phyloP scores from a whole-genome alignment of 2,797 vertebrate genomes.

The Psittacula derbiana region DNA sequence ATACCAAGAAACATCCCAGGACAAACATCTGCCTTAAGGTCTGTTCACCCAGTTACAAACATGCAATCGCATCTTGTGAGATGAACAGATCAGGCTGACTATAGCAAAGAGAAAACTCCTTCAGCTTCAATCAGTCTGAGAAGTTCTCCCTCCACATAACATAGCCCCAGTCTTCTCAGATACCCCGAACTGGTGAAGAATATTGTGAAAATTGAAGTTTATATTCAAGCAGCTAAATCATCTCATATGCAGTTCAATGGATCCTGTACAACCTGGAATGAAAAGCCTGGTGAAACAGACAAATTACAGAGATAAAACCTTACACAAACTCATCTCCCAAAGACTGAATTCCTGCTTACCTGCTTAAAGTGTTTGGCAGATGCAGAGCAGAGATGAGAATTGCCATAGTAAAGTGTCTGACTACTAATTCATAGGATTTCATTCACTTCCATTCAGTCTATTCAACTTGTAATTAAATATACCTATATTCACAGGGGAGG shows the following conservation, averaged over 20 bases:
- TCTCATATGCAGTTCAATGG: not conserved
- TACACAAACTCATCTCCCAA: not conserved
- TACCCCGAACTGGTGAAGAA: not conserved
- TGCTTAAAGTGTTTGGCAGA: not conserved
- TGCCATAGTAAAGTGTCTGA: not conserved
- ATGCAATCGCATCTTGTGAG: not conserved
- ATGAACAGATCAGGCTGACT: not conserved
- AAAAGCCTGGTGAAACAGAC: not conserved
- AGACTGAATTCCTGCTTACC: not conserved
- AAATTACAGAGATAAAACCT: not conserved
- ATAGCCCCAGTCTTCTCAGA: not conserved
- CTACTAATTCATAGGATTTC: not conserved
- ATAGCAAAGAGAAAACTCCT: not conserved
- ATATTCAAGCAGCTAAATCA: not conserved
- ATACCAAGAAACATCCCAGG: not conserved
- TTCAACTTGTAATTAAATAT: not conserved
- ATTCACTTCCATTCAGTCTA: not conserved
- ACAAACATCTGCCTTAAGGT: not conserved
- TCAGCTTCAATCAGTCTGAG: not conserved
- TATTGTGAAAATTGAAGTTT: not conserved
- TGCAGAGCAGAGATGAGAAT: not conserved
- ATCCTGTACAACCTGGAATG: not conserved
- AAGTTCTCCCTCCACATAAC: not conserved
- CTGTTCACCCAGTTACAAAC: not conserved
- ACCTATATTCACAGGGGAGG: not conserved